Evolutionary conservation across 2,797 vertebrate species (phyloP).

Genomic region (Tadarida brasiliensis): DNA sequence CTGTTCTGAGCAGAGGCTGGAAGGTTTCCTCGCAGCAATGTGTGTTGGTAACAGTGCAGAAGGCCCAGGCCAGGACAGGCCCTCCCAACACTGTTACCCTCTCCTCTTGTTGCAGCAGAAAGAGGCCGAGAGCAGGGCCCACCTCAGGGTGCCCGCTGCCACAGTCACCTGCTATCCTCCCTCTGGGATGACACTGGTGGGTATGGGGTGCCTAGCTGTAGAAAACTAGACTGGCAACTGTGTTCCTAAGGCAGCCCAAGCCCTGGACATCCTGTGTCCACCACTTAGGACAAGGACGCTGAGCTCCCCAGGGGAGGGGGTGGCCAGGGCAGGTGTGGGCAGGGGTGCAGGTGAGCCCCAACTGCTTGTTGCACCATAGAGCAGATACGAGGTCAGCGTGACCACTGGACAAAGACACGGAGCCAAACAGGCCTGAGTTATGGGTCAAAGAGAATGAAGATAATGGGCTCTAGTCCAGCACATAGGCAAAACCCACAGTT

Average conservation of each 20-base stretch:
- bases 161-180: background rate
- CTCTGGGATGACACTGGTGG: background rate
- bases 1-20: background rate
- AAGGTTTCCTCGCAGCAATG: background rate
- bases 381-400: background rate
- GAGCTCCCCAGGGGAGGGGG: background rate
- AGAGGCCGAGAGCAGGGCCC: background rate
- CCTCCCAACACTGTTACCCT: background rate
- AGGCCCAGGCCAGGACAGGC: background rate
- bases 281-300: background rate
- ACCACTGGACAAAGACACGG: background rate
- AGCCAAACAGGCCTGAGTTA: background rate
- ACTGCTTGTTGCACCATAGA: background rate
- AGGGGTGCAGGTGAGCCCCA: background rate
- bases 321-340: background rate
- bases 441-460: background rate
- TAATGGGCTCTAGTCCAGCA: background rate
- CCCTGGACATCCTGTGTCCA: background rate
- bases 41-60: background rate
- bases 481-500: background rate
- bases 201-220: background rate
- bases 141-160: background rate
- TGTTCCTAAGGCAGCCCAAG: background rate
- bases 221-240: background rate
- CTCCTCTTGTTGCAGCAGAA: background rate